Percentiles rank a stretch among this genome's conserved stretches.
These are phyloP conservation scores for Atherinomorus stipes DNA, from an alignment of 2,113 vertebrate genomes.

Conservation along the genomic window DNA sequence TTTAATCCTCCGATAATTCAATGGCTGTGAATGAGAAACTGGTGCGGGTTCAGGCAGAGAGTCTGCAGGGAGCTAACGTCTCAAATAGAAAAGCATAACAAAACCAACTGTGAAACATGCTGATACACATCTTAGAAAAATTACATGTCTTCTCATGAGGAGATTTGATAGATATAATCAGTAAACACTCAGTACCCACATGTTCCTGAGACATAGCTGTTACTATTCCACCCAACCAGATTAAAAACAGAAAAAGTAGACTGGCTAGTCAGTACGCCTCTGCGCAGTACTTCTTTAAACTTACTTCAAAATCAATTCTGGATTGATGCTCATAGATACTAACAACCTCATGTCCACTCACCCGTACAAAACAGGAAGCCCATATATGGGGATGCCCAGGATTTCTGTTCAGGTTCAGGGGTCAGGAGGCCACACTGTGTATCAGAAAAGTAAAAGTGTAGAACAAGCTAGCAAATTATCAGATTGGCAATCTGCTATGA, in stretches of 20 bases:
- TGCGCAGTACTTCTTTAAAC: no score
- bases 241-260: neutral
- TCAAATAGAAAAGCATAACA: neutral
- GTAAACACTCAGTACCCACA: neutral
- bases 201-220: neutral
- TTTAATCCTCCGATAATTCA: neutral
- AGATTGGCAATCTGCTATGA: no score
- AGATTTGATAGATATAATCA: slow-evolving; percentile 1
- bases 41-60: neutral
- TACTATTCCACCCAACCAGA: neutral
- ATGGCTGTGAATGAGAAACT: neutral
- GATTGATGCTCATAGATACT: no score
- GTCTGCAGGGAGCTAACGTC: neutral
- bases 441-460: no score
- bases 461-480: no score
- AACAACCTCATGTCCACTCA: no score
- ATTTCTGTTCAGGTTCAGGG: no score
- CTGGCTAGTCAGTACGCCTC: no score
- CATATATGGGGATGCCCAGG: no score
- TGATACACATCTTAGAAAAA: rapidly evolving
- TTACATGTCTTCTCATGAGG: neutral
- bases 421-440: no score
- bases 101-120: neutral
- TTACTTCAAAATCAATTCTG: no score
- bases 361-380: no score